Evolutionary conservation across 2,797 vertebrate species (phyloP), one percentile per base, ranked within the genome.

Genomic region (Typhlichthys subterraneus): DNA sequence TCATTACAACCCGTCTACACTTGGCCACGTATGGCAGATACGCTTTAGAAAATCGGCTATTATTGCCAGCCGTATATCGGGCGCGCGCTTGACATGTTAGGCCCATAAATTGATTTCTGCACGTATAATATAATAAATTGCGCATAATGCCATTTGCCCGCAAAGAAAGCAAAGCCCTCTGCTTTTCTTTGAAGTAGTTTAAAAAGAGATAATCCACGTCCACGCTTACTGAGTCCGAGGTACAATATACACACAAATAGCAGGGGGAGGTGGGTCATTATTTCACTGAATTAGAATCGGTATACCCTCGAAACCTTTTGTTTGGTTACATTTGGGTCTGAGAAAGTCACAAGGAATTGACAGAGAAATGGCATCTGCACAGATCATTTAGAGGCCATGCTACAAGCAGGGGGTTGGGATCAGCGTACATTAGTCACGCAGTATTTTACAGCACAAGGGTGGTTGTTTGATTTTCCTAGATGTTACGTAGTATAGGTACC

Each of bases 131-230:
- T 1, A 7, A 23, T 13, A 54, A 38, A n/a, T 45, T 57, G n/a
- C 14, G n/a, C 46, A 59, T 49, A 45, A 53, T n/a, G 50, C 10
- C 11, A 12, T n/a, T 6, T 17, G 14, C 13, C 19, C 46, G 29
- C 57, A 3, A 61, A 53, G 55, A 60, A 62, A 57, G 54, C 38
- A 57, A 59, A 67, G 67, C 42, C 33, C 61, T 31, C 63, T 2
- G 0, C 47, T 65, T 38, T 42, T 71, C 29, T 65, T 57, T 73
- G 33, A 38, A 8, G 33, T 9, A 4, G 23, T 38, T 38, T 38
- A 9, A 9, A 38, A 38, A 38, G 23, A 29, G 23, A 29, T 29
- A 29, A 38, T 38, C 33, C 33, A 9, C 33, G 8, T 6, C 33
- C 33, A 38, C 33, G 8, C 33, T 38, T 38, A 38, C 8, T 38